phyloP scores from a whole-genome alignment of 2,113 vertebrate species.

The Calidris pugnax region DNA sequence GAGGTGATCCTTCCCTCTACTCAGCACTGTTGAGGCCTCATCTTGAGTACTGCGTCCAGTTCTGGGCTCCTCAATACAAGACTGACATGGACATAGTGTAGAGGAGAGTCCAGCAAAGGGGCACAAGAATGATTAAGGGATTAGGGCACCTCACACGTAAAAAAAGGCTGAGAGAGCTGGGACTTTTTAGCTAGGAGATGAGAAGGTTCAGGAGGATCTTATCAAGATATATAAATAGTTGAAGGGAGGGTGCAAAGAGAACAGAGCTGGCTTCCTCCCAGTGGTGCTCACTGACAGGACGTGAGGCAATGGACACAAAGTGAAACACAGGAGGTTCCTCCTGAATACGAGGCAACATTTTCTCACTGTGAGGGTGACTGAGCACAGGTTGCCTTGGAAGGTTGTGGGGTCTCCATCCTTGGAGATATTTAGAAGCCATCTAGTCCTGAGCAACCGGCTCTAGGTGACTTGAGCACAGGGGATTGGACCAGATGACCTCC shows the following conservation, averaged over 20 bases:
- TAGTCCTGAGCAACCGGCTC: background rate
- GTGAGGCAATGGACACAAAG: background rate
- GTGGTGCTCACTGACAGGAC: background rate
- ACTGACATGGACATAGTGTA: background rate
- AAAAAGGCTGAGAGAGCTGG: background rate
- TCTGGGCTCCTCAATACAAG: background rate
- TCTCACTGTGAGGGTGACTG: background rate
- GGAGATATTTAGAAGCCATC: background rate
- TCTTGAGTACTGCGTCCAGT: background rate
- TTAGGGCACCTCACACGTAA: background rate
- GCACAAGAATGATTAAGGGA: background rate
- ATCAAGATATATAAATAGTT: background rate
- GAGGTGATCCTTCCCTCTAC: background rate
- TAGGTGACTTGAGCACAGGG: background rate
- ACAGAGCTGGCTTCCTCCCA: background rate
- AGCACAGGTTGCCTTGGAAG: background rate
- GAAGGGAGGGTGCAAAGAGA: background rate
- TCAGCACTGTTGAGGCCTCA: background rate
- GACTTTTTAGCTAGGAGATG: background rate
- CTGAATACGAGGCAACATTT: background rate
- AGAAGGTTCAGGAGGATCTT: background rate
- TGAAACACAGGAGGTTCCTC: background rate
- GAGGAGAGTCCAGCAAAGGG: background rate
- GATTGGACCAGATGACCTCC: background rate
- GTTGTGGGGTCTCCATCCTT: background rate